Conservation (phyloP, 2,113 vertebrate species). For the Oncorhynchus kisutch region DNA sequence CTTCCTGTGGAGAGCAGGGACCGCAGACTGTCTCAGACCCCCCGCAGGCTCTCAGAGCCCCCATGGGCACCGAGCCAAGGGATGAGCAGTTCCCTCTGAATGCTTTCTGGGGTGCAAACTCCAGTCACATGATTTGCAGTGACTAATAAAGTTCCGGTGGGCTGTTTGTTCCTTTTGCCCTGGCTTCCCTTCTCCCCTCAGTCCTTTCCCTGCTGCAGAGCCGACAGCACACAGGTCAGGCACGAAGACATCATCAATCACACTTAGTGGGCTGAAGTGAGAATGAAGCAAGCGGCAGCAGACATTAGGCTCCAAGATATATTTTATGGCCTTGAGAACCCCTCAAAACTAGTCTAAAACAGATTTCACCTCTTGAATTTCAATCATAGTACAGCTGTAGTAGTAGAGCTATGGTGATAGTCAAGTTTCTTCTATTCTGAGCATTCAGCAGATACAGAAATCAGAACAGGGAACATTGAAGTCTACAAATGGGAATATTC, state of each 20-base stretch:
- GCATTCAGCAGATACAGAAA: not conserved
- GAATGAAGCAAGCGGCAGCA: conserved; percentile 29
- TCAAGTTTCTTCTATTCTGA: not conserved
- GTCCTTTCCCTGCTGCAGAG: conserved; percentile 27
- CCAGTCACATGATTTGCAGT: conserved; percentile 46
- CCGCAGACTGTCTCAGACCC: conserved; percentile 1
- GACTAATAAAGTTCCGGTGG: conserved; percentile 45
- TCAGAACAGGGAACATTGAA: not conserved
- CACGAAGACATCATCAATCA: conserved; percentile 58
- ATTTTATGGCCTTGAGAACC: not conserved
- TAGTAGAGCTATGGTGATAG: too few relatives aligned
- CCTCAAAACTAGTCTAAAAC: not conserved
- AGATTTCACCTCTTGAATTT: not conserved
- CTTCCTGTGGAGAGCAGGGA: conserved; percentile 27
- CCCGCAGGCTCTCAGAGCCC: conserved; percentile 23
- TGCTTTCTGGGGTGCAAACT: conserved; percentile 36
- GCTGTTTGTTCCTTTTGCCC: conserved; percentile 37
- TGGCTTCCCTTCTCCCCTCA: conserved; percentile 29
- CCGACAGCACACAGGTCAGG: conserved; percentile 41
- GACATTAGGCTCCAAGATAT: not conserved
- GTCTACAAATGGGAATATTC: not conserved
- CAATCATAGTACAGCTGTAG: not conserved
- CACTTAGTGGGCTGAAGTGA: conserved; percentile 48
- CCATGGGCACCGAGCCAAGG: conserved; percentile 11
- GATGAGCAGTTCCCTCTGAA: conserved; percentile 32